Evolutionary conservation across 2,113 vertebrate genomes (phyloP).

Genomic region (Telmatochromis sp.): DNA sequence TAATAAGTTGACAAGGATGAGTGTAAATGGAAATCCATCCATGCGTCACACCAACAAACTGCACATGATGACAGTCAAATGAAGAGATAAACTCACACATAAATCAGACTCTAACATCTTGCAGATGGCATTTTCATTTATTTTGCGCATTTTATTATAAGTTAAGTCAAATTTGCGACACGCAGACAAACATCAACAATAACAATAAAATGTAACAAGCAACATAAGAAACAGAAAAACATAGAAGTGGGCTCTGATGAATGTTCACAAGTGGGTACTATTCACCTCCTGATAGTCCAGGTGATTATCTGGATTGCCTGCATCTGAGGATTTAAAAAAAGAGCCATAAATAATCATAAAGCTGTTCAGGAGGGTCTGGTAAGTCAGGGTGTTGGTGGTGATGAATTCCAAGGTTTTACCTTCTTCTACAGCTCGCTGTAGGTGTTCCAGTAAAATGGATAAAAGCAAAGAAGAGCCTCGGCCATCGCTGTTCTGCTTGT

Average conservation of each 20-base stretch:
- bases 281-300: neutral
- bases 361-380: neutral
- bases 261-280: neutral
- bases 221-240: neutral
- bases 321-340: neutral
- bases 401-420: neutral
- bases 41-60: neutral
- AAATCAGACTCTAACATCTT: neutral
- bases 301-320: neutral
- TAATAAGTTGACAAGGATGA: neutral
- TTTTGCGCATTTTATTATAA: neutral
- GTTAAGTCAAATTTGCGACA: neutral
- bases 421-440: constrained; percentile 4
- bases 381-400: neutral
- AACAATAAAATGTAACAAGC: neutral
- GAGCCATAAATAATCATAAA: neutral
- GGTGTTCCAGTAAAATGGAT: neutral
- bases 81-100: neutral
- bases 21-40: neutral
- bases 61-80: neutral
- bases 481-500: neutral
- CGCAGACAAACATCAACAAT: neutral
- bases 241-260: neutral
- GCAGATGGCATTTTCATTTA: neutral
- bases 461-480: neutral